phyloP scores from a whole-genome alignment of 2,797 vertebrate genomes.

The Galago senegalensis region DNA sequence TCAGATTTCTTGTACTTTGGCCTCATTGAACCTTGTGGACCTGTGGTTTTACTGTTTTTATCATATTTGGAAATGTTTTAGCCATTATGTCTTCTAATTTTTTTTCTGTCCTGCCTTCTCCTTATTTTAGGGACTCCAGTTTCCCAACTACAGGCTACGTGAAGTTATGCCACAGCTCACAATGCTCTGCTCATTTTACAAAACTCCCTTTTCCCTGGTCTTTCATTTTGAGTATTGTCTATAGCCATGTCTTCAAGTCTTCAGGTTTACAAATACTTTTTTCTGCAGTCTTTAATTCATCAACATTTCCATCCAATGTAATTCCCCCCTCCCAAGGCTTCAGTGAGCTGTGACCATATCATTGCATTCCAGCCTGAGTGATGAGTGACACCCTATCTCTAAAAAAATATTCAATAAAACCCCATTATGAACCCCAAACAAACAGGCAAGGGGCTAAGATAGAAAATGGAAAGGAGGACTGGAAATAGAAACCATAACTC shows the following conservation, averaged over 20 bases:
- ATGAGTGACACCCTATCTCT: neutral
- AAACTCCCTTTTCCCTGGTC: neutral
- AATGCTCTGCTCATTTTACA: neutral
- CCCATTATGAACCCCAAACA: neutral
- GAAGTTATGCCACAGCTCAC: neutral
- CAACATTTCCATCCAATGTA: neutral
- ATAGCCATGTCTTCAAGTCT: neutral
- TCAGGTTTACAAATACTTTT: neutral
- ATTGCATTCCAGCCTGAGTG: neutral
- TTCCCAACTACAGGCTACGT: neutral
- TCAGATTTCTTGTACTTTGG: neutral
- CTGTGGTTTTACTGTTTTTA: neutral
- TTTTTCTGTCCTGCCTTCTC: neutral
- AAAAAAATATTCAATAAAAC: neutral
- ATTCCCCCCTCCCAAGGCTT: neutral
- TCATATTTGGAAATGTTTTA: neutral
- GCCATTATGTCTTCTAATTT: neutral
- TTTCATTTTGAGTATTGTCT: conserved; percentile 14
- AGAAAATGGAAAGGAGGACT: neutral
- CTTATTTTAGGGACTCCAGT: neutral
- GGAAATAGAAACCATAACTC: neutral
- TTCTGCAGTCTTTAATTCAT: neutral
- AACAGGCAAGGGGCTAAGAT: neutral
- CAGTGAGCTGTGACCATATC: neutral
- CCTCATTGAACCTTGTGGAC: neutral